A percentile compares a stretch with the other conserved stretches of the same genome.
Evolutionary conservation across 2,888 invertebrate species (phyloP).

Genomic region (Nomada fucata): DNA sequence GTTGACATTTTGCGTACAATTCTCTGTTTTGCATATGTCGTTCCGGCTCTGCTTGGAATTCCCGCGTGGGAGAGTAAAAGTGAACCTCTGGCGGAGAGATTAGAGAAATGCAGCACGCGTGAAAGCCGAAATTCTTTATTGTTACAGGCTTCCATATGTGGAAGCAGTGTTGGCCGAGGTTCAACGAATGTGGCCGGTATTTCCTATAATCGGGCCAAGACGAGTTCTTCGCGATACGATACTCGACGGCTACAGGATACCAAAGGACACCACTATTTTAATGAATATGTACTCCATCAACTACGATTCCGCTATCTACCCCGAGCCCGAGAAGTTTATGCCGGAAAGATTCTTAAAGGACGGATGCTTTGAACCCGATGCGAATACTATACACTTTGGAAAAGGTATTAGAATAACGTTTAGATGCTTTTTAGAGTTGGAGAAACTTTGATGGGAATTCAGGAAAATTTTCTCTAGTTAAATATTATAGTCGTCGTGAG

Average conservation of each 20-base stretch:
- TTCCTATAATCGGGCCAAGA: conserved; percentile 85
- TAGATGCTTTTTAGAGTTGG: no score
- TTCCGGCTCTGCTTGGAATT: neutral
- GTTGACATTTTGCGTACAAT: neutral
- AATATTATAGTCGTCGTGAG: neutral
- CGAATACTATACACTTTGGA: conserved; percentile 81
- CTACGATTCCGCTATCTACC: conserved; percentile 86
- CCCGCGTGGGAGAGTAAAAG: conserved; percentile 25
- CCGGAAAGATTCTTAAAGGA: conserved; percentile 87
- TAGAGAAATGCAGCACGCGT: neutral
- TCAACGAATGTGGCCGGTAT: conserved; percentile 83
- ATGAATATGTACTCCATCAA: conserved; percentile 86
- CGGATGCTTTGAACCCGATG: conserved; percentile 72
- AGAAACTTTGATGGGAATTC: neutral
- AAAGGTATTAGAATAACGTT: conserved; percentile 76
- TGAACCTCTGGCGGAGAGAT: conserved; percentile 1
- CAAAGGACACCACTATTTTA: conserved; percentile 85
- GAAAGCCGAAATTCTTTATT: conserved; percentile 41
- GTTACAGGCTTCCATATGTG: conserved; percentile 83
- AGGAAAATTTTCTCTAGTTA: neutral
- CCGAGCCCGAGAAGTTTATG: conserved; percentile 87
- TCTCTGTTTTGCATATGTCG: neutral
- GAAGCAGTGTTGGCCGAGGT: conserved; percentile 85
- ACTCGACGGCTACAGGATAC: conserved; percentile 86
- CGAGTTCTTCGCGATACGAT: conserved; percentile 85